These are phyloP conservation scores for Ophraella communa DNA, from an alignment of 2,888 invertebrate genomes.

Conservation along the genomic window DNA sequence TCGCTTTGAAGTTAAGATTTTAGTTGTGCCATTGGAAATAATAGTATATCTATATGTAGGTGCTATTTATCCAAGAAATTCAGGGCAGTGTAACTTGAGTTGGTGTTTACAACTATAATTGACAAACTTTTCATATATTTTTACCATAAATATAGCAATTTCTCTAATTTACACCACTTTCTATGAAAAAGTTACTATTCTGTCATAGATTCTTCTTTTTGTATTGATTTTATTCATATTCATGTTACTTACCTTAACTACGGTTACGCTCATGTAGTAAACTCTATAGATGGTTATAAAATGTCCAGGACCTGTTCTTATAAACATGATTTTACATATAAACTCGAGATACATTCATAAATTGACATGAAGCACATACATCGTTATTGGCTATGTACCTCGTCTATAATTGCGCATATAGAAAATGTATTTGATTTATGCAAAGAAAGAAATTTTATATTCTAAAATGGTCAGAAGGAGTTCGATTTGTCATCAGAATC, in stretches of 20 bases:
- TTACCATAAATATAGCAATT: too few relatives aligned
- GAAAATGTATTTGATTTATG: background rate
- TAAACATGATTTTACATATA: conserved; percentile 37
- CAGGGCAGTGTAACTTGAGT: too few relatives aligned
- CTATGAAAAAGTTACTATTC: background rate
- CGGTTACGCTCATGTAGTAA: background rate
- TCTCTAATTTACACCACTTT: background rate
- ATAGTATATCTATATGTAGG: too few relatives aligned
- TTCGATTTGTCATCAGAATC: background rate
- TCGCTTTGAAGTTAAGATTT: too few relatives aligned
- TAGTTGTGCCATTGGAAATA: too few relatives aligned
- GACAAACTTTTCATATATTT: background rate
- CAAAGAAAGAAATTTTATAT: background rate
- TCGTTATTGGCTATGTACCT: conserved; percentile 26
- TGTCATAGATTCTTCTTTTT: background rate
- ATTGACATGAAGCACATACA: conserved; percentile 33
- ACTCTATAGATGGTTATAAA: conserved; percentile 33
- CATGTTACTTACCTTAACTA: background rate
- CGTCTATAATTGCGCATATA: conserved; percentile 7
- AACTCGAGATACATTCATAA: conserved; percentile 34
- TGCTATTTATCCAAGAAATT: too few relatives aligned
- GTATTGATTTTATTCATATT: too few relatives aligned
- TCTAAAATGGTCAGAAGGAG: background rate
- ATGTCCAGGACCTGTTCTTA: conserved; percentile 30
- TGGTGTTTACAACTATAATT: too few relatives aligned